Base-by-base conservation (phyloP, 2,888 invertebrate species). In the Nymphalis polychloros region DNA sequence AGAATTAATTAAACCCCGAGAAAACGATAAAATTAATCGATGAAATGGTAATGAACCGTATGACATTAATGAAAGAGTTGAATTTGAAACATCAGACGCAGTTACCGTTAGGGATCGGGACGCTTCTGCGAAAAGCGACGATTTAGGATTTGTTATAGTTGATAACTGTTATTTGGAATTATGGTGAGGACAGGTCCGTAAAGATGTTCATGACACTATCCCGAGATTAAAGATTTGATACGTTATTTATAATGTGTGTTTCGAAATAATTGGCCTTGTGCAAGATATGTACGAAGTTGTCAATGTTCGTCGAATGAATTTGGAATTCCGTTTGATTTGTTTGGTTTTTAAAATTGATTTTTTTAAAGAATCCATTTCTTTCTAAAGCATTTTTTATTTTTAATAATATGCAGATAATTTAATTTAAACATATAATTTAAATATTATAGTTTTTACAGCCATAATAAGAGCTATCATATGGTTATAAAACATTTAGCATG, bases 1-100 rank as follows among this genome's bases (percentile, higher is more conserved):
- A 90, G 84, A 88, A 89, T 86, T 90, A 90, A 92, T 92, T 91
- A 90, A 89, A 85, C 78, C 76, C 73, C 74, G 76, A 80, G 74
- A 81, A 84, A 82, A 79, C 82, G 82, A 81, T 89, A 82, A 83
- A 78, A 75, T 69, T 74, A 73, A 77, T 74, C 71, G 63, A 73
- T 72, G 66, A 68, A 74, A 74, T 65, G 59, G 82, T 73, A 78
- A 72, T 79, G 75, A 72, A 79, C 82, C 79, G 78, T 86, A 77
- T 73, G 8, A 31, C 16, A 19, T 52, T 70, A 35, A 41, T 0
- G 67, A 79, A 78, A 88, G 80, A 79, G 86, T 78, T 72, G 63
- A 78, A 73, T 79, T 73, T 84, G 61, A 68, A 66, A 53, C 48
- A 71, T 64, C 62, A 69, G 67, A 59, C 23, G 47, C 70, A 64